Evolutionary conservation across 2,888 invertebrate genomes (phyloP).

Genomic region (Campopleginae sp.): DNA sequence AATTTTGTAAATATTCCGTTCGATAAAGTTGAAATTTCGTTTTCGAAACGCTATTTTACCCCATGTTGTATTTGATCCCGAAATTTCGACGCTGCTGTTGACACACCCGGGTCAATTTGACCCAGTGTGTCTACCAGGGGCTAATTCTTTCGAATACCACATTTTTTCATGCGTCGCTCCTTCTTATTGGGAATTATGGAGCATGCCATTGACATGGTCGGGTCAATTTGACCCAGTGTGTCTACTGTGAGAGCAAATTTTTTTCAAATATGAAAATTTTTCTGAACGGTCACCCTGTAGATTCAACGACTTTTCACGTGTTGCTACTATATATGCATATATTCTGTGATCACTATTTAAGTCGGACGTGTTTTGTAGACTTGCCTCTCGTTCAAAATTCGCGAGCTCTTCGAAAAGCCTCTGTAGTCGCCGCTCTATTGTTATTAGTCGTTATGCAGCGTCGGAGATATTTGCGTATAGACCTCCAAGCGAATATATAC

Average conservation of each 20-base stretch:
- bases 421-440: constrained; percentile 55
- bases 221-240: background rate
- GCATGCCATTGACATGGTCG: background rate
- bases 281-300: background rate
- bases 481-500: background rate
- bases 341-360: background rate
- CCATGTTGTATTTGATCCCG: too few species aligned
- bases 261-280: background rate
- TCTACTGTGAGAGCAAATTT: background rate
- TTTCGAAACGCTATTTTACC: too few species aligned
- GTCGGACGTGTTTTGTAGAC: constrained; percentile 19
- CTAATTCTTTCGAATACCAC: too few species aligned
- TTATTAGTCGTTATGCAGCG: constrained; percentile 45
- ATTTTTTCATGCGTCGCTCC: background rate
- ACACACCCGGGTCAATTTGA: too few species aligned
- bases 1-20: background rate
- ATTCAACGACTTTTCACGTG: background rate
- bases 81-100: too few species aligned
- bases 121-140: too few species aligned
- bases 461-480: constrained; percentile 32
- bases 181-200: background rate
- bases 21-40: too few species aligned
- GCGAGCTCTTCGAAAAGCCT: constrained; percentile 22
- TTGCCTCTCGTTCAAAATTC: constrained; percentile 28
- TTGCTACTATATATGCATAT: constrained; percentile 11